Evolutionary conservation across 2,888 invertebrate species (phyloP).

Genomic region (Phragmatobia fuliginosa): DNA sequence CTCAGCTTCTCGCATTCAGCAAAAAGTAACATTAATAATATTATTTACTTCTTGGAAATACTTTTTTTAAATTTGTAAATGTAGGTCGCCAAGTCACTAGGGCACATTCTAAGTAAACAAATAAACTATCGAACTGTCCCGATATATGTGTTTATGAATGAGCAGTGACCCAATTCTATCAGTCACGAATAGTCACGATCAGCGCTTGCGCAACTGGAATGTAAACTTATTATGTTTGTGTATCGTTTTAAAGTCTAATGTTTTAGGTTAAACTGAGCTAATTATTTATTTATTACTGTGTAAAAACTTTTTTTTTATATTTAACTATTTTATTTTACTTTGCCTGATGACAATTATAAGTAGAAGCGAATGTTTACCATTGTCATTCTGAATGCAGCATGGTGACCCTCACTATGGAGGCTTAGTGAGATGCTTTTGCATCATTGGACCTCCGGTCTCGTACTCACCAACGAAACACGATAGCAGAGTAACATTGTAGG

Average conservation of each 20-base stretch:
- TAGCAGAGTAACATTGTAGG: too few species aligned
- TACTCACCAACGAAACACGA: too few species aligned
- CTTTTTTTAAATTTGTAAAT: not conserved
- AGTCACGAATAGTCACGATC: slow-evolving; percentile 1
- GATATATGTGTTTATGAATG: slow-evolving; percentile 21
- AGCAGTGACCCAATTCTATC: slow-evolving; percentile 18
- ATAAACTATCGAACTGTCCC: slow-evolving; percentile 37
- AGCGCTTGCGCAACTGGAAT: slow-evolving; percentile 15
- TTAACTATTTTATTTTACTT: too few species aligned
- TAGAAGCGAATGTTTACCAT: too few species aligned
- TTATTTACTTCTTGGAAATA: not conserved
- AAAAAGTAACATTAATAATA: not conserved
- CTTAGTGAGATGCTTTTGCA: too few species aligned
- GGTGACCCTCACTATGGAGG: too few species aligned
- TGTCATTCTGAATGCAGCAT: too few species aligned
- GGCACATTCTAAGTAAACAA: slow-evolving; percentile 1
- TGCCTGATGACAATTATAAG: too few species aligned
- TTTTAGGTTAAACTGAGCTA: not conserved
- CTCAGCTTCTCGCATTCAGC: too few species aligned
- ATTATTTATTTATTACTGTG: not conserved
- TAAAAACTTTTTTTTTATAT: too few species aligned
- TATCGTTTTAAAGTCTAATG: not conserved
- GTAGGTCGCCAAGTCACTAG: not conserved
- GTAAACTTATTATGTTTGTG: slow-evolving; percentile 3
- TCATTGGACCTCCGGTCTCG: too few species aligned